These are phyloP conservation scores for Gryllus longicercus DNA, from an alignment of 2,888 invertebrate species.

Conservation along the genomic window DNA sequence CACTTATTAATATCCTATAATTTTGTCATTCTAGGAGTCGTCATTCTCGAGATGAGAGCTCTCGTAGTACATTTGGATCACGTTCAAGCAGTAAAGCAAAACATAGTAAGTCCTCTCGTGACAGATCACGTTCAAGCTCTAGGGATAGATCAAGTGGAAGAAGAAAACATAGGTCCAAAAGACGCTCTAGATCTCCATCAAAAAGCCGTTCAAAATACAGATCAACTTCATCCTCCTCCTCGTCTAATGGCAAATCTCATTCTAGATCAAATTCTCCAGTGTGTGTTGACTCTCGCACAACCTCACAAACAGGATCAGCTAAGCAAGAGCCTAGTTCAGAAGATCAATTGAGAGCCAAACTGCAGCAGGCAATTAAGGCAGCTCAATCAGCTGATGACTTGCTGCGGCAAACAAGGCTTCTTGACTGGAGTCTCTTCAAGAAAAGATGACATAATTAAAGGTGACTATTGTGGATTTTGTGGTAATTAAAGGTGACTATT, in stretches of 20 bases:
- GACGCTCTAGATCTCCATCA: constrained; percentile 25
- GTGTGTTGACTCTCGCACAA: not conserved
- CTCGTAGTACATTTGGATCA: constrained; percentile 28
- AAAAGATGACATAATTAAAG: constrained; percentile 27
- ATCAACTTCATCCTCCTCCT: constrained; percentile 19
- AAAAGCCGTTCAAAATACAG: constrained; percentile 26
- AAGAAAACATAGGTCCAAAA: constrained; percentile 5
- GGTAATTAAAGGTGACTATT: not conserved
- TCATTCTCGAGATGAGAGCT: constrained; percentile 19
- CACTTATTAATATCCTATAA: too few species aligned
- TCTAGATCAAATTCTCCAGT: constrained; percentile 20
- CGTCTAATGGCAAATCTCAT: constrained; percentile 22
- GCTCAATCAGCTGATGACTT: constrained; percentile 37
- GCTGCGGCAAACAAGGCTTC: constrained; percentile 36
- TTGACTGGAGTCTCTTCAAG: constrained; percentile 24
- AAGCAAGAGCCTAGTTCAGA: constrained; percentile 31
- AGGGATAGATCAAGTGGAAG: constrained; percentile 22
- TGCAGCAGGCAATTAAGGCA: constrained; percentile 36
- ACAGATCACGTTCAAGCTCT: constrained; percentile 27
- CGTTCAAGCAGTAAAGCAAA: constrained; percentile 30
- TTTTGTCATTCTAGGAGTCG: not conserved
- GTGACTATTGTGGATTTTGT: not conserved
- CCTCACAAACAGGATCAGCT: not conserved
- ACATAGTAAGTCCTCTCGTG: constrained; percentile 27
- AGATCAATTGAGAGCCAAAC: constrained; percentile 34